Percentiles rank a stretch among this genome's conserved stretches.
These are phyloP conservation scores for Odontothrips loti DNA, from an alignment of 2,888 invertebrate species.

Conservation along the genomic window DNA sequence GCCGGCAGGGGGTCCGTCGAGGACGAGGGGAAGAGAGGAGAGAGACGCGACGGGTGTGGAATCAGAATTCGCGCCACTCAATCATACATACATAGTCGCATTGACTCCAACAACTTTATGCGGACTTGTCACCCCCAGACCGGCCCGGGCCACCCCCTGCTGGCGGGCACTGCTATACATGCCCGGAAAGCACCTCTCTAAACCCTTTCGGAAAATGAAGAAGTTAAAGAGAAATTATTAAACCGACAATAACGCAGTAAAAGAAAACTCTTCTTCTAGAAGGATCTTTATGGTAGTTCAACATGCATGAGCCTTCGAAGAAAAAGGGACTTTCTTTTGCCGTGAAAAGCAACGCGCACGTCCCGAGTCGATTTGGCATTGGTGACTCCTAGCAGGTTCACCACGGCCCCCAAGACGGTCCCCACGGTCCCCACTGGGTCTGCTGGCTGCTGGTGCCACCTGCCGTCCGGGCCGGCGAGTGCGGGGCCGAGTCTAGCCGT, in stretches of 20 bases:
- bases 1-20: not conserved
- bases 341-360: no score
- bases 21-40: not conserved
- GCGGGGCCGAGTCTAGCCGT: not conserved
- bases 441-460: not conserved
- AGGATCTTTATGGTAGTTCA: no score
- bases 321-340: no score
- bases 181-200: not conserved
- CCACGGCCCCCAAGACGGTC: no score
- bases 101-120: not conserved
- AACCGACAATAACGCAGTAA: no score
- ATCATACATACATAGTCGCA: constrained; percentile 25
- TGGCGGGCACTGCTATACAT: not conserved
- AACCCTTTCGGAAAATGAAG: not conserved
- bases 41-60: not conserved
- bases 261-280: no score
- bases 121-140: not conserved
- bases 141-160: not conserved
- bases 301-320: no score
- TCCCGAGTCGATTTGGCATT: no score
- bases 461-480: not conserved
- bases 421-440: no score
- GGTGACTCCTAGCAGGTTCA: no score
- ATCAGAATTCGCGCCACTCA: constrained; percentile 22
- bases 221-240: no score